Conservation (phyloP, 2,888 invertebrate genomes). For the Yponomeuta evonymella region DNA sequence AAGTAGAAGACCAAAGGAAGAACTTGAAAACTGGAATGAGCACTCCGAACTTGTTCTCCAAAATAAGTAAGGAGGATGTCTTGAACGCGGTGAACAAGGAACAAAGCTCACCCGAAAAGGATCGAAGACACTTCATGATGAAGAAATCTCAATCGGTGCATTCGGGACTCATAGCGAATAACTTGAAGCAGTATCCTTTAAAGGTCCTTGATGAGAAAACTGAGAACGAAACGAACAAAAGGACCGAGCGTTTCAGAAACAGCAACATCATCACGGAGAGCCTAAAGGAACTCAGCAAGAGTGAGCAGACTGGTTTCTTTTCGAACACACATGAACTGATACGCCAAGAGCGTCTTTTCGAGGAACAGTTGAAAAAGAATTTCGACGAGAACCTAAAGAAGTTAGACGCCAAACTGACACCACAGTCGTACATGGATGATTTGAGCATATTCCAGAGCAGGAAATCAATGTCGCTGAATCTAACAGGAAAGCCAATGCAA, state of each 20-base stretch:
- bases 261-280: slow-evolving; percentile 60
- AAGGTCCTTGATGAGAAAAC: slow-evolving; percentile 71
- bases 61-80: slow-evolving; percentile 46
- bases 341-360: slow-evolving; percentile 76
- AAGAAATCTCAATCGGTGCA: slow-evolving; percentile 68
- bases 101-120: slow-evolving; percentile 40
- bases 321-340: slow-evolving; percentile 82
- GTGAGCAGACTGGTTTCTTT: slow-evolving; percentile 72
- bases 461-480: slow-evolving; percentile 57
- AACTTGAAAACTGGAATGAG: slow-evolving; percentile 55
- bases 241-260: slow-evolving; percentile 48
- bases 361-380: slow-evolving; percentile 63
- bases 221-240: slow-evolving; percentile 51
- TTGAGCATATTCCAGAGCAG: slow-evolving; percentile 49
- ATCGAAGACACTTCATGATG: slow-evolving; percentile 49
- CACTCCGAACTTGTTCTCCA: slow-evolving; percentile 63
- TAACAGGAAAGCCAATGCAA: slow-evolving; percentile 38
- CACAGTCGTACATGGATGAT: slow-evolving; percentile 50
- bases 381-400: slow-evolving; percentile 64
- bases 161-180: slow-evolving; percentile 52
- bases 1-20: slow-evolving; percentile 58
- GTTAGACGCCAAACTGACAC: slow-evolving; percentile 46
- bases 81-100: slow-evolving; percentile 35
- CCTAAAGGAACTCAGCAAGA: slow-evolving; percentile 45
- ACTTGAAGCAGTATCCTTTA: slow-evolving; percentile 51